phyloP scores from a whole-genome alignment of 2,888 invertebrate species.

The Dilophus febrilis region DNA sequence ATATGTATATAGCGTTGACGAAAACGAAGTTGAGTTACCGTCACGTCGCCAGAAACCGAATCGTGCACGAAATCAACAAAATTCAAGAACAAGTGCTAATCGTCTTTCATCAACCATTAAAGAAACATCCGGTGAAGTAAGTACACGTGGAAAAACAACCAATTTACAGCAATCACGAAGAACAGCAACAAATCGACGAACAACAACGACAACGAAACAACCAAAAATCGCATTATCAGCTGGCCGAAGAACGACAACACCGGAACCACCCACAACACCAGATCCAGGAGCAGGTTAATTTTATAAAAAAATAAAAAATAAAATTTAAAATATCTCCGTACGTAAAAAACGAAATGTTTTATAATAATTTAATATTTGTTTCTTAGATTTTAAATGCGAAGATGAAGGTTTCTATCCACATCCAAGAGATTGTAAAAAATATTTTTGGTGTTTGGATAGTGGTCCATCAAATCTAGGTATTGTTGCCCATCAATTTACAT shows the following conservation, averaged over 20 bases:
- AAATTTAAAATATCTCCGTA: not conserved
- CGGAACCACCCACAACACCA: conserved; percentile 63
- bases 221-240: conserved; percentile 21
- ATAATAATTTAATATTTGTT: conserved; percentile 3
- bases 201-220: conserved; percentile 23
- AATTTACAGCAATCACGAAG: conserved; percentile 7
- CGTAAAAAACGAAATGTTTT: not conserved
- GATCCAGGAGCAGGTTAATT: conserved; percentile 63
- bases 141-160: conserved; percentile 12
- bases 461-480: conserved; percentile 78
- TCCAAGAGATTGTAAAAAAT: conserved; percentile 84
- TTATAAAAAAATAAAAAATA: not conserved
- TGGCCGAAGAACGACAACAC: conserved; percentile 35
- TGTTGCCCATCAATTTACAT: conserved; percentile 83
- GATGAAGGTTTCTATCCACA: conserved; percentile 88
- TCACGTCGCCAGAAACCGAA: conserved; percentile 20
- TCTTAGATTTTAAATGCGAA: conserved; percentile 69
- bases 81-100: conserved; percentile 16
- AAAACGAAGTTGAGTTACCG: conserved; percentile 25
- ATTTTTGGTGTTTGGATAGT: conserved; percentile 85
- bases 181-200: conserved; percentile 17
- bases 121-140: conserved; percentile 4
- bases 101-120: conserved; percentile 14
- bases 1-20: conserved; percentile 18
- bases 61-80: conserved; percentile 22